Conservation (phyloP, 2,113 vertebrate genomes). For the Nyctereutes procyonoides region DNA sequence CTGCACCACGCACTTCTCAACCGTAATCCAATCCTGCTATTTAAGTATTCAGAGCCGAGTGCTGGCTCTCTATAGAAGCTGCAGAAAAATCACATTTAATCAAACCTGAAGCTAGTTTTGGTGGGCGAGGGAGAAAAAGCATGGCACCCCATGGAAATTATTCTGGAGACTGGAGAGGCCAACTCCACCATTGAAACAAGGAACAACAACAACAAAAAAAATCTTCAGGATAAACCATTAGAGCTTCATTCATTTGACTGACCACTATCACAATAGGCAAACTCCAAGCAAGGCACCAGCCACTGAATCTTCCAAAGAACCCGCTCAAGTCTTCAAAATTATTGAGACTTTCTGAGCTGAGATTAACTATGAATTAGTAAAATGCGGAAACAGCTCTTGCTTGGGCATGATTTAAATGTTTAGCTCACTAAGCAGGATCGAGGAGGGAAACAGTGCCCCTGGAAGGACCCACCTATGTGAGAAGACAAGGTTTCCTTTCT, state of each 20-base stretch:
- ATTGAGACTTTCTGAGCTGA: not conserved
- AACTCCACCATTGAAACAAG: not conserved
- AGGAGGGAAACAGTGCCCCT: fast-evolving
- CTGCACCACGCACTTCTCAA: not conserved
- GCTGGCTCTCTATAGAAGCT: not conserved
- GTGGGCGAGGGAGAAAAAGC: not conserved
- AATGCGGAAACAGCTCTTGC: fast-evolving
- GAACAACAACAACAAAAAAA: not conserved
- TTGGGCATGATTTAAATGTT: not conserved
- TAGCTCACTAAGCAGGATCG: not conserved
- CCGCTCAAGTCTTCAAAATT: not conserved
- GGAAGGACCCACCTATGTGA: not conserved
- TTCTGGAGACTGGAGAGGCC: not conserved
- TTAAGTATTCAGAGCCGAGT: not conserved
- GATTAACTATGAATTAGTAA: not conserved
- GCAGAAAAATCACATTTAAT: not conserved
- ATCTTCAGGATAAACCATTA: not conserved
- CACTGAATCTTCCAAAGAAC: not conserved
- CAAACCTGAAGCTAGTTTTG: not conserved
- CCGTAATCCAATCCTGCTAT: not conserved
- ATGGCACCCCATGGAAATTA: not conserved
- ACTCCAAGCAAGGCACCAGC: not conserved
- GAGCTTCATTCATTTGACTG: not conserved
- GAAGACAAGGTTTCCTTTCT: not conserved
- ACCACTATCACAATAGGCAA: not conserved